phyloP scores from a whole-genome alignment of 2,113 vertebrate genomes.

The Sitta europaea region DNA sequence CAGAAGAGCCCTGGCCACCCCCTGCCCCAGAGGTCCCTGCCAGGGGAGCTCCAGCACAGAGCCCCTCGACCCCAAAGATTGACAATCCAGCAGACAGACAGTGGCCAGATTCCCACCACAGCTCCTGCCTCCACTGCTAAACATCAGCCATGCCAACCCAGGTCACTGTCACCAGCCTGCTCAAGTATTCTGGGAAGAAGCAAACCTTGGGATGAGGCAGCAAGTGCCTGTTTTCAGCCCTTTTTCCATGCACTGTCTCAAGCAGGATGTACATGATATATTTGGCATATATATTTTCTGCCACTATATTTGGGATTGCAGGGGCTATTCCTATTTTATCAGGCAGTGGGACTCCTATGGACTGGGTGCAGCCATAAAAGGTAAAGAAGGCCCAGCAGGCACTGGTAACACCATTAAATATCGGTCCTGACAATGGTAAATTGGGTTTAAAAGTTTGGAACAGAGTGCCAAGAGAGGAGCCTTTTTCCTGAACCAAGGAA shows the following conservation, averaged over 20 bases:
- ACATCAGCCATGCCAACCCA: neutral
- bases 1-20: neutral
- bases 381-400: slow-evolving; percentile 19
- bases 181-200: neutral
- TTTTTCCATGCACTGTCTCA: neutral
- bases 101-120: neutral
- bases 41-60: neutral
- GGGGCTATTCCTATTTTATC: slow-evolving; percentile 18
- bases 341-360: neutral
- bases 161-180: neutral
- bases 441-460: slow-evolving; percentile 36
- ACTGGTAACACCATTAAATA: slow-evolving; percentile 5
- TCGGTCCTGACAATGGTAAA: neutral
- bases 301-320: neutral
- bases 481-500: slow-evolving; percentile 57
- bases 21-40: neutral
- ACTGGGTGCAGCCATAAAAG: slow-evolving; percentile 45
- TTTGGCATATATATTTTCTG: neutral
- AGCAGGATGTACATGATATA: neutral
- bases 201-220: neutral
- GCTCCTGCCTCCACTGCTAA: neutral
- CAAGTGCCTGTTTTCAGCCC: neutral
- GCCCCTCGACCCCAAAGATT: neutral
- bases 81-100: neutral
- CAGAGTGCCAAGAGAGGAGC: neutral